Evolutionary conservation across 2,888 invertebrate species (phyloP), one percentile per base, ranked within the genome.

Genomic region (Stegophylla sp.): DNA sequence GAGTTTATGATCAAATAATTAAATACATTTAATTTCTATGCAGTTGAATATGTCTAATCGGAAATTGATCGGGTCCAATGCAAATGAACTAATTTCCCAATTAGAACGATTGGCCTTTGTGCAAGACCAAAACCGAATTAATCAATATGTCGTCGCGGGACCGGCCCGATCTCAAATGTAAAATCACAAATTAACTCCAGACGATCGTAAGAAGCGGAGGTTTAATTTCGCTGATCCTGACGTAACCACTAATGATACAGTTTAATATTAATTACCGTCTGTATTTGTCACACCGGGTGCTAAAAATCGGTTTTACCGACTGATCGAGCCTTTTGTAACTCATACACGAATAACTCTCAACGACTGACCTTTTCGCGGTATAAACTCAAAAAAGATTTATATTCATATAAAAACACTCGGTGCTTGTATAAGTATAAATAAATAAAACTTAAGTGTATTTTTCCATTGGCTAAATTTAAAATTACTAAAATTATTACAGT

Each of bases 191-290:
- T 59, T 10, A 15, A 43, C 23, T 34, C 26, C n/a, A 69, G n/a
- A 17, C 17, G 10, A 56, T n/a, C n/a, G n/a, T 43, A 1, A 66
- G 4, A 26, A 23, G 15, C 5, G 34, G 20, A 1, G 1, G 23
- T 43, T 43, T 10, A 17, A 43, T 59, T 59, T n/a, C n/a, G n/a
- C 53, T 17, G 4, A 59, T 26, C n/a, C 26, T n/a, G 43, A n/a
- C n/a, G n/a, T n/a, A n/a, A n/a, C n/a, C n/a, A n/a, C 1, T 23
- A 41, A 23, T 7, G n/a, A 72, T 56, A 43, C 26, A 23, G 13
- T 59, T 72, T 0, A n/a, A 43, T 59, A 59, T 59, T 41, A 56
- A 72, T 72, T 59, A 59, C 23, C 17, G 41, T 10, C 15, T 53
- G 41, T 72, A 43, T 59, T 56, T 43, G 43, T 72, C 56, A 26